phyloP scores from a whole-genome alignment of 2,888 invertebrate species.

The Incurvaria masculella region DNA sequence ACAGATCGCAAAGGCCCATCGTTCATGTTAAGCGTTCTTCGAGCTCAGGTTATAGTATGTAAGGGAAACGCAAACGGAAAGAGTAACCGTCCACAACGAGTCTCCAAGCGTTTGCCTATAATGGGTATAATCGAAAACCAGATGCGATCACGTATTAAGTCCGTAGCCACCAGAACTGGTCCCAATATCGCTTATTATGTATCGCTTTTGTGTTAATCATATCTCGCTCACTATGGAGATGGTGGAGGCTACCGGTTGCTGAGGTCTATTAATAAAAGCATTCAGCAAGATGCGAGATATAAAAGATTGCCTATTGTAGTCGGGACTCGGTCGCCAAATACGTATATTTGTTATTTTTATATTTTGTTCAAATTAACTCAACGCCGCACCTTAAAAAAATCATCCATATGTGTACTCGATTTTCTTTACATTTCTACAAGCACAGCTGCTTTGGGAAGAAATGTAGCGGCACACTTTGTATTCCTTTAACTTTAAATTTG shows the following conservation, averaged over 20 bases:
- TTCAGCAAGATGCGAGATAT: conserved; percentile 36
- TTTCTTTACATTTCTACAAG: too few species aligned
- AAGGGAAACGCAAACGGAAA: conserved; percentile 23
- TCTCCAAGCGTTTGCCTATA: conserved; percentile 29
- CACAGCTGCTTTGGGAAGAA: too few species aligned
- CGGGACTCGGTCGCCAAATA: too few species aligned
- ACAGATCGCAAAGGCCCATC: conserved; percentile 13
- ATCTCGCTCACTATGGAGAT: conserved; percentile 47
- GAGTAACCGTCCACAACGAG: conserved; percentile 23
- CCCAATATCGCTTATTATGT: conserved; percentile 52
- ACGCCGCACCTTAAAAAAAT: too few species aligned
- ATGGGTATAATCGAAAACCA: conserved; percentile 40
- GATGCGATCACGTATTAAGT: conserved; percentile 38
- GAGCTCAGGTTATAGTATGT: not conserved
- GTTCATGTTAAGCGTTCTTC: conserved; percentile 8
- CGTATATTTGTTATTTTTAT: too few species aligned
- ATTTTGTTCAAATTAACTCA: too few species aligned
- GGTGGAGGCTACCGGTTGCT: conserved; percentile 43
- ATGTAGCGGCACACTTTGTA: too few species aligned
- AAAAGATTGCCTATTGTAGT: conserved; percentile 53
- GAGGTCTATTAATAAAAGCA: conserved; percentile 50
- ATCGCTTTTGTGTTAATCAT: conserved; percentile 54
- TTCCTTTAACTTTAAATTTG: too few species aligned
- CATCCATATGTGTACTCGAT: too few species aligned
- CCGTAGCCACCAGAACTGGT: conserved; percentile 44